Evolutionary conservation across 2,888 invertebrate genomes (phyloP).

Genomic region (Platypus cylindrus): DNA sequence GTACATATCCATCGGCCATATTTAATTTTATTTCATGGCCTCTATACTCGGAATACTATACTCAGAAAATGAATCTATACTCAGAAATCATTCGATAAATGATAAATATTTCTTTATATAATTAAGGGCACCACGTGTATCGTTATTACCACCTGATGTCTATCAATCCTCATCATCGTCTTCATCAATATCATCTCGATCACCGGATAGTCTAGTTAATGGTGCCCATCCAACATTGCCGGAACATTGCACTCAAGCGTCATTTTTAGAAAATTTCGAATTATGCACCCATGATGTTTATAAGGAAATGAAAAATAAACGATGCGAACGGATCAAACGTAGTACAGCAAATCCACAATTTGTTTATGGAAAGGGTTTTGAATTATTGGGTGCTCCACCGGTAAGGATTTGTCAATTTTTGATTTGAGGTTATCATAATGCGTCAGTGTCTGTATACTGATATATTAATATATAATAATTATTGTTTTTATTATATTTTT

Average conservation of each 20-base stretch:
- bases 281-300: constrained; percentile 38
- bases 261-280: constrained; percentile 36
- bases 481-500: background rate
- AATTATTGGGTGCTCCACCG: constrained; percentile 20
- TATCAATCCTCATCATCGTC: background rate
- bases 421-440: too few relatives aligned
- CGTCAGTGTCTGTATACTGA: too few relatives aligned
- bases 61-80: too few relatives aligned
- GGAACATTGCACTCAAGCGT: constrained; percentile 31
- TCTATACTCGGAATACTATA: too few relatives aligned
- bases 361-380: constrained; percentile 37
- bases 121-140: too few relatives aligned
- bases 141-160: too few relatives aligned
- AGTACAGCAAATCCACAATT: constrained; percentile 45
- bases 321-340: constrained; percentile 40
- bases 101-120: too few relatives aligned
- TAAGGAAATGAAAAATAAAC: constrained; percentile 39
- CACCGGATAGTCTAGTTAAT: too few relatives aligned
- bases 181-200: background rate
- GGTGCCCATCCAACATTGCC: constrained; percentile 28
- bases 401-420: constrained; percentile 13
- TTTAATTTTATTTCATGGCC: too few relatives aligned
- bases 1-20: too few relatives aligned
- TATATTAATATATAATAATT: background rate
- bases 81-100: too few relatives aligned